Evolutionary conservation across 2,797 vertebrate genomes (phyloP).

Genomic region (Cyprinella venusta): DNA sequence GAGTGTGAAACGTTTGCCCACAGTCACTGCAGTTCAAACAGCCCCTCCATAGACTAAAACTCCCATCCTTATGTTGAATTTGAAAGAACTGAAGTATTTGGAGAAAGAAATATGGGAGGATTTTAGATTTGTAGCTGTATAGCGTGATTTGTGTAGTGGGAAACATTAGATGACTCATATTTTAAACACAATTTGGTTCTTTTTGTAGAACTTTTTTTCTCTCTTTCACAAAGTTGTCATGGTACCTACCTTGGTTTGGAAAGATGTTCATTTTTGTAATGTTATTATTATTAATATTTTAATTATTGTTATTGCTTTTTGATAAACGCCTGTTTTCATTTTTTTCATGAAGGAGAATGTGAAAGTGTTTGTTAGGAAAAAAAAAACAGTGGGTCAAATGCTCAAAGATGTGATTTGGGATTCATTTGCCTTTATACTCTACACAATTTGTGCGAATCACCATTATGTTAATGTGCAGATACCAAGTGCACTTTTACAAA

Average conservation of each 20-base stretch:
- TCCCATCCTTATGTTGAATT: conserved; percentile 33
- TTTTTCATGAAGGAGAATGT: conserved; percentile 63
- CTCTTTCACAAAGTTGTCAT: conserved; percentile 58
- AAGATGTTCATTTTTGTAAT: conserved; percentile 62
- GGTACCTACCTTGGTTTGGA: conserved; percentile 43
- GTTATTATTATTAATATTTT: conserved; percentile 60
- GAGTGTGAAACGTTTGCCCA: conserved; percentile 68
- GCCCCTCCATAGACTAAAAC: conserved; percentile 32
- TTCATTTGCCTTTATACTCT: neutral
- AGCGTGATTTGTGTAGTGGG: conserved; percentile 67
- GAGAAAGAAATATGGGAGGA: conserved; percentile 69
- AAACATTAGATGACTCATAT: conserved; percentile 62
- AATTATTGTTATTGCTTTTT: conserved; percentile 58
- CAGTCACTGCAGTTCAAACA: conserved; percentile 56
- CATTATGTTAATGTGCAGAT: neutral
- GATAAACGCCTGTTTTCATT: conserved; percentile 27
- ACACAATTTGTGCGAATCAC: neutral
- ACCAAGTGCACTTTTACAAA: neutral
- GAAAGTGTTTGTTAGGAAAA: conserved; percentile 65
- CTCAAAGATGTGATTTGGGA: neutral
- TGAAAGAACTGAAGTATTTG: conserved; percentile 65
- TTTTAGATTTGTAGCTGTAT: conserved; percentile 62
- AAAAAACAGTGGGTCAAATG: conserved; percentile 54
- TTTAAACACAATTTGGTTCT: conserved; percentile 64
- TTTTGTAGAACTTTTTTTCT: conserved; percentile 66